Conservation (phyloP, 2,888 invertebrate species). For the Drosophila fungiperda region DNA sequence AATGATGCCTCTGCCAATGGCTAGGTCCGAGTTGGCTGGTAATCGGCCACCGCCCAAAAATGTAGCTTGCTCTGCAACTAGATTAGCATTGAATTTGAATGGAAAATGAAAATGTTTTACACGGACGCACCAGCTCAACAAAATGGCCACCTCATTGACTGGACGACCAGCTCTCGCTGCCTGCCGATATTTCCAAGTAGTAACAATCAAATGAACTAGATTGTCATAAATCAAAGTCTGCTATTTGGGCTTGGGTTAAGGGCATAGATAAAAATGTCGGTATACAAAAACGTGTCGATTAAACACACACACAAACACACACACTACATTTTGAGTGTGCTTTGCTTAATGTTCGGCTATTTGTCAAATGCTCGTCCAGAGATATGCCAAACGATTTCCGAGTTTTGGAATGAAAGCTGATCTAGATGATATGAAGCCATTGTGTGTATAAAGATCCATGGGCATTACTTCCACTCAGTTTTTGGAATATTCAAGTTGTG, state of each 20-base stretch:
- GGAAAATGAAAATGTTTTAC: slow-evolving; percentile 74
- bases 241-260: slow-evolving; percentile 45
- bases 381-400: slow-evolving; percentile 11
- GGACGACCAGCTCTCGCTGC: neutral
- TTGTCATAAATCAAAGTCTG: slow-evolving; percentile 77
- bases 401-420: neutral
- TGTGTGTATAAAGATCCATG: neutral
- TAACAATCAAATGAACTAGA: slow-evolving; percentile 76
- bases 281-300: slow-evolving; percentile 33
- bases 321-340: slow-evolving; percentile 3
- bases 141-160: slow-evolving; percentile 35
- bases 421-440: neutral
- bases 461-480: neutral
- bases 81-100: slow-evolving; percentile 79
- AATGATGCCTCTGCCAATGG: slow-evolving; percentile 68
- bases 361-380: slow-evolving; percentile 25
- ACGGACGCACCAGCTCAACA: slow-evolving; percentile 17
- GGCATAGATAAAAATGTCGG: slow-evolving; percentile 60
- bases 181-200: slow-evolving; percentile 25
- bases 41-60: slow-evolving; percentile 27
- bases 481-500: neutral
- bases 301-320: neutral
- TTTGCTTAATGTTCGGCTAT: slow-evolving; percentile 17
- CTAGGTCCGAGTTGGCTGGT: slow-evolving; percentile 18
- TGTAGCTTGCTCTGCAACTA: slow-evolving; percentile 70